Evolutionary conservation across 2,888 invertebrate genomes (phyloP).

Genomic region (Bellardia bayeri): DNA sequence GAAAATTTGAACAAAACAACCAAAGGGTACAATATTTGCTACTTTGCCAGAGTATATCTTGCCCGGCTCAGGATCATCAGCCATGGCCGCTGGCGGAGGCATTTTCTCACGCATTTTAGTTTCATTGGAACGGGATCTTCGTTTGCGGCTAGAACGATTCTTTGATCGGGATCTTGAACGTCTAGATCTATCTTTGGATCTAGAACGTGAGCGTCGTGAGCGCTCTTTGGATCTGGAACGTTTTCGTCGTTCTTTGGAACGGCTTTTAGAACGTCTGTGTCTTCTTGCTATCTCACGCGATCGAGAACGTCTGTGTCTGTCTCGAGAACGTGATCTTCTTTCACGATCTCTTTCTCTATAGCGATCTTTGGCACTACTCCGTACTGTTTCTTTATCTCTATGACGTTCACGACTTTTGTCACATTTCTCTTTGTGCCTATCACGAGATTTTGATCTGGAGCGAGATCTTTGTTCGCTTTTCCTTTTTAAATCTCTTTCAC

Average conservation of each 20-base stretch:
- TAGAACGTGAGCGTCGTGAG: constrained; percentile 74
- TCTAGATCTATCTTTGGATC: constrained; percentile 75
- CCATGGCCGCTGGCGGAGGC: constrained; percentile 84
- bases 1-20: constrained; percentile 98
- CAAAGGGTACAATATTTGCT: constrained; percentile 98
- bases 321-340: constrained; percentile 74
- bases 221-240: constrained; percentile 74
- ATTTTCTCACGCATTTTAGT: constrained; percentile 78
- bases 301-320: constrained; percentile 75
- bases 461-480: constrained; percentile 71
- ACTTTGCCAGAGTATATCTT: constrained; percentile 97
- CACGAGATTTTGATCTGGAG: constrained; percentile 74
- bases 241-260: constrained; percentile 77
- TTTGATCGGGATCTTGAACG: constrained; percentile 75
- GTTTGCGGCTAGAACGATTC: constrained; percentile 70
- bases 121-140: constrained; percentile 79
- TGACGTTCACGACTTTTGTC: constrained; percentile 75
- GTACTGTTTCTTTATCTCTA: constrained; percentile 76
- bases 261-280: constrained; percentile 74
- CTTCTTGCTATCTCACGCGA: constrained; percentile 76
- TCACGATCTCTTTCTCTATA: constrained; percentile 77
- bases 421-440: constrained; percentile 67
- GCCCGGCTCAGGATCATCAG: constrained; percentile 91
- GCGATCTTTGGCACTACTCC: constrained; percentile 67
- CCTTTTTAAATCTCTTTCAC: constrained; percentile 77